Conservation (phyloP, 2,888 invertebrate species). For the Caenorhabditis sp. region DNA sequence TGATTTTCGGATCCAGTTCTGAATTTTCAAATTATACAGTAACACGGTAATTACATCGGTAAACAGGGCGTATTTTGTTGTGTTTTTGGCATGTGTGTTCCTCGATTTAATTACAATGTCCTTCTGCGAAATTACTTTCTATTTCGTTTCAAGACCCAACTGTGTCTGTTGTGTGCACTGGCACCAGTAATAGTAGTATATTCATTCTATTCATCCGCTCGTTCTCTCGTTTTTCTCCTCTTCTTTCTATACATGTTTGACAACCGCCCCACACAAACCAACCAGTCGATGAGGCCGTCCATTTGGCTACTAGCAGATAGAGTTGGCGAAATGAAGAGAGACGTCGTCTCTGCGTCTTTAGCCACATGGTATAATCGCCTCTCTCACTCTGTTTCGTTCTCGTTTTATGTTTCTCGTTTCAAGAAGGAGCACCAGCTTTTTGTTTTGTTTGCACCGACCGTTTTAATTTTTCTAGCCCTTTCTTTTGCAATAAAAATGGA, state of each 20-base stretch:
- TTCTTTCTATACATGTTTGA: slow-evolving; percentile 4
- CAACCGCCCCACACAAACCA: slow-evolving; percentile 7
- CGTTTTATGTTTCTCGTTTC: slow-evolving; percentile 5
- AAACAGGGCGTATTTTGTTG: too few relatives aligned
- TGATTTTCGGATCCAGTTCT: too few relatives aligned
- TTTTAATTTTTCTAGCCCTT: neutral
- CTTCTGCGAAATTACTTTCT: too few relatives aligned
- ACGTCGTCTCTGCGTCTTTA: slow-evolving; percentile 7
- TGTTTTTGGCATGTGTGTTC: too few relatives aligned
- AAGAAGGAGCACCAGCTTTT: neutral
- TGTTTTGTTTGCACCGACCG: neutral
- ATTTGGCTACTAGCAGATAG: neutral
- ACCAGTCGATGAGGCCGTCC: slow-evolving; percentile 13
- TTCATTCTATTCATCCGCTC: slow-evolving; percentile 2
- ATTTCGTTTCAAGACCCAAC: too few relatives aligned
- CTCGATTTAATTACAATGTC: too few relatives aligned
- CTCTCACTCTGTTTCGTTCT: slow-evolving; percentile 3
- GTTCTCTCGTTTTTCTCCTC: slow-evolving; percentile 11
- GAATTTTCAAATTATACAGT: too few relatives aligned
- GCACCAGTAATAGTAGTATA: neutral
- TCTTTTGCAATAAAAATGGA: neutral
- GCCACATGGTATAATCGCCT: neutral
- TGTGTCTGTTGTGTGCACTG: too few relatives aligned
- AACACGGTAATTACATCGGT: too few relatives aligned
- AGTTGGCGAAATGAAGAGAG: slow-evolving; percentile 10